Percentiles rank a stretch among this genome's conserved stretches.
Evolutionary conservation across 2,113 vertebrate species (phyloP).

Genomic region (Cryptoleucopteryx plumbea): DNA sequence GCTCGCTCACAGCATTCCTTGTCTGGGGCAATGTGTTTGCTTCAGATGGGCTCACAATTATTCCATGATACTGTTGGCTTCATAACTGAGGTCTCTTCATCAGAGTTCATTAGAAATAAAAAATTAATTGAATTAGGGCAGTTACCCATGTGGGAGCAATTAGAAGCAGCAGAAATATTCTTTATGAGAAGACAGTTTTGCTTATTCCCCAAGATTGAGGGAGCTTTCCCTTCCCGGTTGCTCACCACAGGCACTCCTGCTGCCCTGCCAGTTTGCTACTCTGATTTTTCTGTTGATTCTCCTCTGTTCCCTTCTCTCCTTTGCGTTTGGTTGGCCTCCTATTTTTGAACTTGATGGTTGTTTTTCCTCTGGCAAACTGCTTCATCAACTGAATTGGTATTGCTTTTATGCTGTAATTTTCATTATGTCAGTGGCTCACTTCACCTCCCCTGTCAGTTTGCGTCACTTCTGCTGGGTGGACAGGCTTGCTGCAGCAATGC

Average conservation of each 20-base stretch:
- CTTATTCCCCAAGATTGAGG: not conserved
- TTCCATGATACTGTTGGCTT: not conserved
- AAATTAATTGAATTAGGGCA: conserved; percentile 23
- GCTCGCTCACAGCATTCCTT: fast-evolving
- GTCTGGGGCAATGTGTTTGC: not conserved
- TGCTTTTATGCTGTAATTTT: not conserved
- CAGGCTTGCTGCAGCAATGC: not conserved
- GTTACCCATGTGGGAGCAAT: not conserved
- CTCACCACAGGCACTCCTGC: not conserved
- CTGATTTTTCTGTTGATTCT: not conserved
- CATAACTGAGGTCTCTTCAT: not conserved
- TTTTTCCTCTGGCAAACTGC: not conserved
- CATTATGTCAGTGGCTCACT: not conserved
- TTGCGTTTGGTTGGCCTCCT: not conserved
- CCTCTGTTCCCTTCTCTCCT: not conserved
- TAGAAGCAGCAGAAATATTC: conserved; percentile 16
- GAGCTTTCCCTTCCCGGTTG: not conserved
- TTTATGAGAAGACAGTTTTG: not conserved
- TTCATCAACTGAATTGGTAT: not conserved
- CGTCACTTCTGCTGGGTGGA: not conserved
- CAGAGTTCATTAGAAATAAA: conserved; percentile 38
- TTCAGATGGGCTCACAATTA: not conserved
- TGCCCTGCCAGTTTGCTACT: not conserved
- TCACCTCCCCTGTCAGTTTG: not conserved
- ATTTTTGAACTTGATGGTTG: not conserved